Evolutionary conservation across 2,113 vertebrate species (phyloP).

Genomic region (Psittacara wagleri): DNA sequence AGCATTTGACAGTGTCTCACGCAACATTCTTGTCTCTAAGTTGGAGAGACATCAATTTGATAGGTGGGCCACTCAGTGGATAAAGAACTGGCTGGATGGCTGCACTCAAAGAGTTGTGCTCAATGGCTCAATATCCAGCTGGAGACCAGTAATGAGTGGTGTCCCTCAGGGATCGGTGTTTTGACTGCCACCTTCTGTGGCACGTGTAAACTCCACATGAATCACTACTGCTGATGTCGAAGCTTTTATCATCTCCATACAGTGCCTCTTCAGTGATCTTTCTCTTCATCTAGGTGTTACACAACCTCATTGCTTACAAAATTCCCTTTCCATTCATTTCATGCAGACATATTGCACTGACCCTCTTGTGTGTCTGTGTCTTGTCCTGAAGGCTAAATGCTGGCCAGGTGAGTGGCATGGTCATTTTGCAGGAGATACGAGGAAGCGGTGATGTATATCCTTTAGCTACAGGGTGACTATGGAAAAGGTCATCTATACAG

Average conservation of each 20-base stretch:
- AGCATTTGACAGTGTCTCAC: too few species aligned
- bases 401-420: not conserved
- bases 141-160: too few species aligned
- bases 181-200: not conserved
- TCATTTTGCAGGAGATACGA: not conserved
- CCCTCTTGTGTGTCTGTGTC: not conserved
- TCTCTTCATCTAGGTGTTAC: not conserved
- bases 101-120: too few species aligned
- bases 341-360: not conserved
- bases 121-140: too few species aligned
- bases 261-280: not conserved
- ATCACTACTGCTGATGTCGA: not conserved
- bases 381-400: not conserved
- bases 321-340: not conserved
- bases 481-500: not conserved
- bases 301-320: not conserved
- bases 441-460: not conserved
- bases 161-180: too few species aligned
- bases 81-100: too few species aligned
- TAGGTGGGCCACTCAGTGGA: too few species aligned
- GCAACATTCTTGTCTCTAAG: too few species aligned
- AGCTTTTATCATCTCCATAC: not conserved
- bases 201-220: not conserved
- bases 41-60: too few species aligned
- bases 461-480: not conserved